Evolutionary conservation across 2,888 invertebrate species (phyloP), one percentile per base, ranked within the genome.

Genomic region (Azorinus chamasolen): DNA sequence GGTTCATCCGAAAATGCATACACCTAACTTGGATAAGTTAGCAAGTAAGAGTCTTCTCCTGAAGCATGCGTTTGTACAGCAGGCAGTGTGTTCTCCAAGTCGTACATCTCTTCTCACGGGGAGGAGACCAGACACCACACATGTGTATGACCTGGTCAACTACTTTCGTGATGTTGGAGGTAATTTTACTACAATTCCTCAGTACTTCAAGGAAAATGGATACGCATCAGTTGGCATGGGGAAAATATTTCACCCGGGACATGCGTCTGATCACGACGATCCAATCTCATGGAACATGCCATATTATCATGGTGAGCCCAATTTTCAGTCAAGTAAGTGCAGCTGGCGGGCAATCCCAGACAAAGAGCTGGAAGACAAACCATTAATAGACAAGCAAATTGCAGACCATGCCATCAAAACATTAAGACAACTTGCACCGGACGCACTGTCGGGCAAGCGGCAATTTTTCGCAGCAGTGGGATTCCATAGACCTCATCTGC

Each of bases 401-500:
- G 91, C 95, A 4, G 89, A 95, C 41, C 95, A 95, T 87, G 96
- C 96, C 0, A 92, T 95, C 72, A 91, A 94, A 41, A 95, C 96
- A 88, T 89, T 97, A 12, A 91, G 92, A 57, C 83, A 91, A 57
- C 57, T 76, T 37, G 65, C 73, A 5, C 50, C 57, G 45, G 73
- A 64, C 24, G 76, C 86, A 1, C 61, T 68, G 37, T 48, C 65
- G 25, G 74, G 69, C 25, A 85, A 88, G 18, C 92, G 93, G 66
- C 96, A 97, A 8, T 97, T 95, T 90, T 96, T 97, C 84, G 92
- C 97, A 43, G 97, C 96, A 2, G 95, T 97, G 85, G 97, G 97
- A 0, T 97, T 96, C 90, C 96, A 97, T 89, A 97, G 97, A 89
- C 97, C 97, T 1, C 97, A 97, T 88, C 95, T 97, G 85, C 97